Percentiles rank a stretch among this genome's conserved stretches.
Conservation (phyloP, 2,888 invertebrate species). For the Archips xylosteana region DNA sequence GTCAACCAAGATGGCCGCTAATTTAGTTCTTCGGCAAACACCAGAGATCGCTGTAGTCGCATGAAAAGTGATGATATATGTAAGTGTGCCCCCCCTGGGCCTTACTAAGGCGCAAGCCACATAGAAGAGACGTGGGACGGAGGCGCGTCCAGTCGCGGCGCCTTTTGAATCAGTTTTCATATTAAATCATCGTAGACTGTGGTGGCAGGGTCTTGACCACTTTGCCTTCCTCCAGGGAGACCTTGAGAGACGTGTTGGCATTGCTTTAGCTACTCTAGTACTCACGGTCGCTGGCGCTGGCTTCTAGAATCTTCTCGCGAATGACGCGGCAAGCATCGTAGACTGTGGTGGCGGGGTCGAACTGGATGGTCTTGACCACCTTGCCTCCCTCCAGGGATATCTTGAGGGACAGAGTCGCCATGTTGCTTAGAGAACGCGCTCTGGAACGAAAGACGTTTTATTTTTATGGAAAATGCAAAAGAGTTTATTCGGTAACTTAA, state of each 20-base stretch:
- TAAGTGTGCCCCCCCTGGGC: no score
- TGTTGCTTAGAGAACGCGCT: slow-evolving; percentile 77
- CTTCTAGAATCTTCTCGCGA: slow-evolving; percentile 97
- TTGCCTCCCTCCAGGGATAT: slow-evolving; percentile 94
- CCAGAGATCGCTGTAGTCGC: no score
- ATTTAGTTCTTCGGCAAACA: no score
- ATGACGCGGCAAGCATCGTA: slow-evolving; percentile 98
- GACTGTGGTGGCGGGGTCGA: slow-evolving; percentile 97
- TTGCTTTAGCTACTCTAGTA: neutral
- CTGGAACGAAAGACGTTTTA: slow-evolving; percentile 51
- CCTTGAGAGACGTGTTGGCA: slow-evolving; percentile 88
- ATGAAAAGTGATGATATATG: no score
- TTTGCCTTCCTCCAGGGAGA: slow-evolving; percentile 94
- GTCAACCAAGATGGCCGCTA: no score
- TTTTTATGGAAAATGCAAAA: neutral
- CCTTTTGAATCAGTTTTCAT: no score
- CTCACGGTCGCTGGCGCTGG: slow-evolving; percentile 93
- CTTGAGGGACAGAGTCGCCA: slow-evolving; percentile 92
- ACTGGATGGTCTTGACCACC: slow-evolving; percentile 99
- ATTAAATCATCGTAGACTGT: slow-evolving; percentile 98
- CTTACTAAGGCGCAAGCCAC: no score
- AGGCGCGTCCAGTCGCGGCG: no score
- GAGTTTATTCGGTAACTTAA: no score
- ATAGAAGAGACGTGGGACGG: no score
- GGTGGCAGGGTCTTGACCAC: slow-evolving; percentile 97